Percentiles rank a stretch among this genome's conserved stretches.
phyloP scores from a whole-genome alignment of 2,888 invertebrate species.

The Synanthedon tipuliformis region DNA sequence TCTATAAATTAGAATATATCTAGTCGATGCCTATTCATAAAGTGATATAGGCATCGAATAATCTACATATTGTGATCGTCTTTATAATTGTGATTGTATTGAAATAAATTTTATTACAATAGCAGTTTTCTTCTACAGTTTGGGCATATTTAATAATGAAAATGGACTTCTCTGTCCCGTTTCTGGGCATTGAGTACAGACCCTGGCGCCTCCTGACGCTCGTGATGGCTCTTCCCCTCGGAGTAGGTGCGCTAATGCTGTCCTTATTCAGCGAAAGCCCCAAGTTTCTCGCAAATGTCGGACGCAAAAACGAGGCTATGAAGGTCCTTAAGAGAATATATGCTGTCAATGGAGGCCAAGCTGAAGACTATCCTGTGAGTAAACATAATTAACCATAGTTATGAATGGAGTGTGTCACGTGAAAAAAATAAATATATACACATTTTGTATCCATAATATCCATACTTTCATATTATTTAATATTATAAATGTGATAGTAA shows the following conservation, averaged over 20 bases:
- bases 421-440: not conserved
- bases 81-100: too few relatives aligned
- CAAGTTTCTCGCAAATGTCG: constrained; percentile 77
- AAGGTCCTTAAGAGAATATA: constrained; percentile 71
- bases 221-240: constrained; percentile 70
- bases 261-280: constrained; percentile 78
- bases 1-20: too few relatives aligned
- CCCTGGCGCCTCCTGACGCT: constrained; percentile 57
- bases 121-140: not conserved
- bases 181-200: constrained; percentile 37
- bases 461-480: too few relatives aligned
- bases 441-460: too few relatives aligned
- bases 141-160: constrained; percentile 43
- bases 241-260: constrained; percentile 70
- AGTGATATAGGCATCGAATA: too few relatives aligned
- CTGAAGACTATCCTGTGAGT: constrained; percentile 41
- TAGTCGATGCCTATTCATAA: too few relatives aligned
- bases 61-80: too few relatives aligned
- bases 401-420: too few relatives aligned
- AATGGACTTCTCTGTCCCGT: constrained; percentile 36
- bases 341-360: constrained; percentile 56
- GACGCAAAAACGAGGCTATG: constrained; percentile 72
- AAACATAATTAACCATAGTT: not conserved
- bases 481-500: too few relatives aligned
- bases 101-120: too few relatives aligned